Percentiles rank a stretch among this genome's conserved stretches.
Conservation (phyloP, 1,140 invertebrate species). For the Panagrolaimus sp. region DNA sequence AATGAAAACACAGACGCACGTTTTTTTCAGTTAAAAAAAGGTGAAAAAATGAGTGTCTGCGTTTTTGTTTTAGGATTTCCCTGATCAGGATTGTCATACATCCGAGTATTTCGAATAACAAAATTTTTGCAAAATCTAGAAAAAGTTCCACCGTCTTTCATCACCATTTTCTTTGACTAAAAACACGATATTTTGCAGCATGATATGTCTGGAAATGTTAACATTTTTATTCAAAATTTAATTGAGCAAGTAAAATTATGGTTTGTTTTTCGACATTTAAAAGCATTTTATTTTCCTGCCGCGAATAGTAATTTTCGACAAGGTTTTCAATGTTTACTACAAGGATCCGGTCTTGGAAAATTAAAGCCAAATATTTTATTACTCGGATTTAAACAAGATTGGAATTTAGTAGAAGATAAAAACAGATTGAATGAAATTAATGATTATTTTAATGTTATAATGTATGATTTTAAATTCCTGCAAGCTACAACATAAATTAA, state of each 20-base stretch:
- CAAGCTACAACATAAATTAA: no score
- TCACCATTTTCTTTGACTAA: no score
- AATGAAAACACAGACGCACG: no score
- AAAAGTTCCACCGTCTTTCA: no score
- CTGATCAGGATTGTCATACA: no score
- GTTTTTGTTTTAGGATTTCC: no score
- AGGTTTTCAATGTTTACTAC: constrained; percentile 29
- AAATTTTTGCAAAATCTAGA: no score
- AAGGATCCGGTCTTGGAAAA: constrained; percentile 75
- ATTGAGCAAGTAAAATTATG: constrained; percentile 22
- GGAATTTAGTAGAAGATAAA: constrained; percentile 71
- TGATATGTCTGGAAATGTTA: constrained; percentile 32
- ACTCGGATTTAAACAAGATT: constrained; percentile 84
- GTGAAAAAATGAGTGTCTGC: no score
- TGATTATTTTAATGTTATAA: constrained; percentile 82
- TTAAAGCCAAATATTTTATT: constrained; percentile 82
- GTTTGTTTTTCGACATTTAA: constrained; percentile 28
- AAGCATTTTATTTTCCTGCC: constrained; percentile 24
- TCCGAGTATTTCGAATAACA: no score
- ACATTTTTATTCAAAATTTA: constrained; percentile 21
- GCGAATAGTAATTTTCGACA: constrained; percentile 22
- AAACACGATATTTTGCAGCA: constrained; percentile 22
- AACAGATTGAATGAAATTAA: constrained; percentile 64
- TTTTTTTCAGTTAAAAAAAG: no score
- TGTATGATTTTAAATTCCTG: constrained; percentile 68